Base-by-base conservation (phyloP, 2,797 vertebrate species). In the Masticophis lateralis region DNA sequence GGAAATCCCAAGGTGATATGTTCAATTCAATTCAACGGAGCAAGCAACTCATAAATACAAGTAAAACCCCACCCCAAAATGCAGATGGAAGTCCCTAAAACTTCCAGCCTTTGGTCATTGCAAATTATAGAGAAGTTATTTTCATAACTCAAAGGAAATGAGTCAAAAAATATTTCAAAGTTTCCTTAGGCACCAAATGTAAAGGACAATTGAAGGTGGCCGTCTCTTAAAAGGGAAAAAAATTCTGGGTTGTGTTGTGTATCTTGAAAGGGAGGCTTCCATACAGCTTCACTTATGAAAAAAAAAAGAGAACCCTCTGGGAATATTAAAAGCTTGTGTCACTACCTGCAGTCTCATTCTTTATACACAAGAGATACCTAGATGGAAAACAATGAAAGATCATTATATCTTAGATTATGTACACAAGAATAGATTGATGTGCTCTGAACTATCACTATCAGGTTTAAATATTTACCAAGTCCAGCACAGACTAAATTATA, bases 91-190 rank as follows among this genome's bases (percentile, higher is more conserved):
- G 10, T 79, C 53, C 22, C 10, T 79, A 47, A 43, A 87, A 87
- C 57, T 79, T n/a, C 3, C n/a, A 12, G 47, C 25, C 32, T 74
- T 74, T 74, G 16, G 32, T 37, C 32, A n/a, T 12, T 66, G 43
- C 61, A 60, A 60, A 2, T 87, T 87, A 56, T 88, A 89, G 63
- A 51, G 63, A 88, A 89, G 87, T 79, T 59, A 28, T 22, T 89
- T 91, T 69, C 56, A 89, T 47, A n/a, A 61, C 43, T 63, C 32
- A 91, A 47, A 47, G 90, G 90, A 91, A 91, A n/a, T 93, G 57
- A 93, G 90, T 89, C 69, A 86, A 69, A 86, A 27, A n/a, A 53
- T 89, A 25, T 63, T 28, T 59, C 59, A 9, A 43, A 32, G 43
- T 89, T 89, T 63, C 14, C 63, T 32, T 57, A 55, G 28, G 6